These are phyloP conservation scores for Phalacrocorax aristotelis DNA, from an alignment of 2,113 vertebrate genomes.

Conservation along the genomic window DNA sequence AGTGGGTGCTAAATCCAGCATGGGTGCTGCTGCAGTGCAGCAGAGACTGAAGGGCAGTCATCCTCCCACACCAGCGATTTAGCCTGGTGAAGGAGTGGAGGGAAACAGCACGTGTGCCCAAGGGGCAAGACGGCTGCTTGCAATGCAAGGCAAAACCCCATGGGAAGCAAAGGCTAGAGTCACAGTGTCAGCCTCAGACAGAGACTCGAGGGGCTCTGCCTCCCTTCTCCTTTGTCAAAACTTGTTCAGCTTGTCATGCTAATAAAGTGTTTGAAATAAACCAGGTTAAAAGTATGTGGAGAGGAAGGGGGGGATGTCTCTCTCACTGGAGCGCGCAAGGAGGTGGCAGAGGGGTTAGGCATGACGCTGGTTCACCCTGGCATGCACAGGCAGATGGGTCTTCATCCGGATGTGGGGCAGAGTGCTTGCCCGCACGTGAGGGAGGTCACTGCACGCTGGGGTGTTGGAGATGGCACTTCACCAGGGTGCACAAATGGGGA, in stretches of 20 bases:
- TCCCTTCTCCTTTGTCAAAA: slow-evolving; percentile 18
- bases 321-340: fast-evolving
- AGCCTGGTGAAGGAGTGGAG: not conserved
- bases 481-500: fast-evolving
- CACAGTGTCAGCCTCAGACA: not conserved
- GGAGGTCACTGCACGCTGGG: fast-evolving
- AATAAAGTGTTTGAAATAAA: slow-evolving; percentile 39
- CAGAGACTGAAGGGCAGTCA: not conserved
- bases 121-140: not conserved
- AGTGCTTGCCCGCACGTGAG: fast-evolving
- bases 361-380: not conserved
- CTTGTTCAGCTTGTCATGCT: slow-evolving; percentile 58
- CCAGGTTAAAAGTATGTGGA: not conserved
- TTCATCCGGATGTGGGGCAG: not conserved
- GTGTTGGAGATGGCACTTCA: not conserved
- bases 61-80: not conserved
- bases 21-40: not conserved
- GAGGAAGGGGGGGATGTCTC: not conserved
- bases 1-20: not conserved
- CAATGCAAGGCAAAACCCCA: not conserved
- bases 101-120: not conserved
- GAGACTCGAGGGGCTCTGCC: not conserved
- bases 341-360: not conserved
- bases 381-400: fast-evolving
- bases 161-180: not conserved